A percentile compares a stretch with the other conserved stretches of the same genome.
These are phyloP conservation scores for Sminthurinus aureus DNA, from an alignment of 2,888 invertebrate genomes.

Conservation along the genomic window DNA sequence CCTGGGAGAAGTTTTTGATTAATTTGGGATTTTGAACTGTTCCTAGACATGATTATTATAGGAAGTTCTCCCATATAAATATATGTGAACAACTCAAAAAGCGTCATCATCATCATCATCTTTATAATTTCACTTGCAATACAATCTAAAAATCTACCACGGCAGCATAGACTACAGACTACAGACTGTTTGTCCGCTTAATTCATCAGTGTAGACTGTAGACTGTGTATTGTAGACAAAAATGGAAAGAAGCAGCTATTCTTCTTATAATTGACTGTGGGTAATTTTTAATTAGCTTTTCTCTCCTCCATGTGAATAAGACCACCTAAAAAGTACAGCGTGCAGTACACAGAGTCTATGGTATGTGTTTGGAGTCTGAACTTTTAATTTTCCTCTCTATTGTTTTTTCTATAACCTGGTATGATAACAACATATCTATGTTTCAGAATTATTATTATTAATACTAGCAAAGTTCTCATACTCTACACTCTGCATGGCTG, in stretches of 20 bases:
- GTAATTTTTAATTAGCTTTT: constrained; percentile 36
- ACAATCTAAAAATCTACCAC: not conserved
- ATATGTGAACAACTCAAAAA: not conserved
- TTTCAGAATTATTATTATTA: too few relatives aligned
- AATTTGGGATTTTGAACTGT: too few relatives aligned
- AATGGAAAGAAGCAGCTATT: constrained; percentile 18
- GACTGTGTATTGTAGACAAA: not conserved
- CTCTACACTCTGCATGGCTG: too few relatives aligned
- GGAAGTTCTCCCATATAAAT: too few relatives aligned
- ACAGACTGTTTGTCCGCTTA: not conserved
- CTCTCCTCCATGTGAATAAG: constrained; percentile 1
- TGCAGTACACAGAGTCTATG: too few relatives aligned
- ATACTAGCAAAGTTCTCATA: too few relatives aligned
- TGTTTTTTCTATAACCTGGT: too few relatives aligned
- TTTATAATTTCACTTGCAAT: not conserved
- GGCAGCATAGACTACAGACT: not conserved
- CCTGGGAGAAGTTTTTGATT: too few relatives aligned
- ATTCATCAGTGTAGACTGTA: not conserved
- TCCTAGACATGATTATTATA: too few relatives aligned
- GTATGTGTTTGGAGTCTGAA: too few relatives aligned
- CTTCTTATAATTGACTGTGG: constrained; percentile 23
- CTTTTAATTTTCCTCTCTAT: too few relatives aligned
- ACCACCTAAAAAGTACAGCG: constrained; percentile 19
- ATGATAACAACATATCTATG: too few relatives aligned
- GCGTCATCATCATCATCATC: not conserved